These are phyloP conservation scores for Tachystola acroxantha DNA, from an alignment of 2,888 invertebrate genomes.

Conservation along the genomic window DNA sequence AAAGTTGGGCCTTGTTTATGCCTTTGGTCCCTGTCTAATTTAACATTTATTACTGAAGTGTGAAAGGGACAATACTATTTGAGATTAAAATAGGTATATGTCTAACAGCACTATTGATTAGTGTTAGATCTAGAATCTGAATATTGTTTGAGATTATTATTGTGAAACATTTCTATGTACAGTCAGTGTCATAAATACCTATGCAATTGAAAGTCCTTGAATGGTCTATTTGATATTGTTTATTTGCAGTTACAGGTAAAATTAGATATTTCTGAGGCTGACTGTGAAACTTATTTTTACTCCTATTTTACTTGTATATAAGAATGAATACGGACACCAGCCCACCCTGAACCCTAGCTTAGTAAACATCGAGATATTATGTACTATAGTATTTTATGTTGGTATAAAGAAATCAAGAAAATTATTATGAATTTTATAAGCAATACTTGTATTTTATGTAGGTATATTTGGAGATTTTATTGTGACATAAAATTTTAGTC, in stretches of 20 bases:
- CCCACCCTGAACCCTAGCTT: slow-evolving; percentile 67
- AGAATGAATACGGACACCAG: slow-evolving; percentile 64
- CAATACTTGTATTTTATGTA: not conserved
- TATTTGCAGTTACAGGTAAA: too few species aligned
- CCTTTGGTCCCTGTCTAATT: too few species aligned
- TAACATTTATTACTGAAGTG: too few species aligned
- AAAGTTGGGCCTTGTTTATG: too few species aligned
- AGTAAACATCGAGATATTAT: slow-evolving; percentile 21
- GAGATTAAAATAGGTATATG: not conserved
- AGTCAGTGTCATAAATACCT: not conserved
- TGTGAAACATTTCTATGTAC: not conserved
- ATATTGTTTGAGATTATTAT: not conserved
- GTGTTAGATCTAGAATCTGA: not conserved
- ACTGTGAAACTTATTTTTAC: slow-evolving; percentile 17
- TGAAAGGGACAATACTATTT: too few species aligned
- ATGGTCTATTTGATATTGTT: too few species aligned
- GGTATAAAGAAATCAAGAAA: slow-evolving; percentile 9
- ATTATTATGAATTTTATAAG: slow-evolving; percentile 6
- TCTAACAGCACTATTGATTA: not conserved
- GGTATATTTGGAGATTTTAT: not conserved
- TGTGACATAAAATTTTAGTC: not conserved
- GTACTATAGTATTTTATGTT: slow-evolving; percentile 4
- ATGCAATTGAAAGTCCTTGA: not conserved
- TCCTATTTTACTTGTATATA: slow-evolving; percentile 40
- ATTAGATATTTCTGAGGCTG: not conserved